These are phyloP conservation scores for Acestrorhynchus altus DNA, from an alignment of 2,797 vertebrate genomes.

Conservation along the genomic window DNA sequence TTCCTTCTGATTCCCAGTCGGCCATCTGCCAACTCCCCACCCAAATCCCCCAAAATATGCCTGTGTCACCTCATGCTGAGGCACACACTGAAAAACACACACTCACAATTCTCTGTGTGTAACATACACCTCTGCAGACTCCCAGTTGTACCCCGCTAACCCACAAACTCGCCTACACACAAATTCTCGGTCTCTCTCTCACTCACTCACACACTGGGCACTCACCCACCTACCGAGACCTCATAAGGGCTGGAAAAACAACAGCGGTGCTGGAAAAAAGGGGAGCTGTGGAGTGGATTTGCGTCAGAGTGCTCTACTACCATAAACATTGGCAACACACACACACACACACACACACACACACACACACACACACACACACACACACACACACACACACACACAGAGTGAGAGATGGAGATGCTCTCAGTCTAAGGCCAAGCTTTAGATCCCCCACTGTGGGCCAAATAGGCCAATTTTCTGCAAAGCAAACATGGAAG, in stretches of 20 bases:
- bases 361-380: neutral
- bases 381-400: conserved; percentile 1
- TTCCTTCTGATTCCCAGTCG: conserved; percentile 37
- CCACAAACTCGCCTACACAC: conserved; percentile 20
- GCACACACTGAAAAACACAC: neutral
- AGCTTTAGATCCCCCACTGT: neutral
- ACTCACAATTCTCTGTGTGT: neutral
- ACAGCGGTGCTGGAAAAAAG: conserved; percentile 44
- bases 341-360: neutral
- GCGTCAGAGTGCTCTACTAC: conserved; percentile 46
- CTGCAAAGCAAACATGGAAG: neutral
- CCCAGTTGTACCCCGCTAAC: neutral
- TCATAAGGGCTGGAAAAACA: conserved; percentile 51
- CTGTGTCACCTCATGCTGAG: conserved; percentile 35
- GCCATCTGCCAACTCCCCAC: conserved; percentile 48
- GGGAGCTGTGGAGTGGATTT: conserved; percentile 43
- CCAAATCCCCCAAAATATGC: conserved; percentile 35
- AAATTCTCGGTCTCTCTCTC: neutral
- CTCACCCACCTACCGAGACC: conserved; percentile 24
- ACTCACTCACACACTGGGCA: neutral
- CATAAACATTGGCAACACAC: conserved; percentile 46
- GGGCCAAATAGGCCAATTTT: neutral
- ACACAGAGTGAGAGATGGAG: neutral
- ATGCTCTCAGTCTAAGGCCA: conserved; percentile 3
- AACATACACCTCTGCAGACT: conserved; percentile 2